Evolutionary conservation across 2,888 invertebrate species (phyloP), one percentile per base, ranked within the genome.

Genomic region (Dicyrtoma fusca): DNA sequence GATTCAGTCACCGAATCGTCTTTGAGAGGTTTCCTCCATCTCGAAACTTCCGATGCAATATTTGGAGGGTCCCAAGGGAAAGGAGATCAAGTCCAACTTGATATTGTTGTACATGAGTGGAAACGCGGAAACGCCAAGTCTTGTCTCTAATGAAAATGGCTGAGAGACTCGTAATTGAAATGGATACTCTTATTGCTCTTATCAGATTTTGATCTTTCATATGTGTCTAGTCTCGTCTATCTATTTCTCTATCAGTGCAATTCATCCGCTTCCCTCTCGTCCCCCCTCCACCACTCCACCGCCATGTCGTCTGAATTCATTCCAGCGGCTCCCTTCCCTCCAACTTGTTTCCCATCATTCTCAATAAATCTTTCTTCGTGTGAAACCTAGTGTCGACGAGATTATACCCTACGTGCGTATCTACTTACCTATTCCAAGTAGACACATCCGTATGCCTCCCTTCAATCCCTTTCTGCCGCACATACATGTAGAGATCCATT

Each of bases 141-240:
- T 53, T 53, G 21, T 21, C 19, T 53, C 17, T 53, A 17, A 53
- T 21, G 53, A 53, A 49, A 34, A 57, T 68, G 53, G 17, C 55
- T 68, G 10, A 25, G 55, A 55, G 57, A 26, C 23, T 68, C 44
- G 42, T 55, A 45, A 68, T 68, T 68, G 68, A 68, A 68, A 68
- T 68, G 57, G 57, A 68, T 68, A 45, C 45, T 68, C 68, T 66
- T 66, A 66, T 53, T 68, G 23, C 68, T 68, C 68, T 68, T 68
- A 68, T 68, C 68, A 68, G 42, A 68, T 68, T 68, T 68, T 57
- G 44, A 68, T 68, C 68, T 68, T 66, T 68, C 17, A 45, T 42
- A 65, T 65, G 49, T 65, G 51, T 65, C 53, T 34, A 65, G 61
- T 61, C 61, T 34, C 26, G 42, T 61, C 11, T 34, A 59, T 59